Evolutionary conservation across 2,797 vertebrate species (phyloP), one percentile per base, ranked within the genome.

Genomic region (Apogon talboti): DNA sequence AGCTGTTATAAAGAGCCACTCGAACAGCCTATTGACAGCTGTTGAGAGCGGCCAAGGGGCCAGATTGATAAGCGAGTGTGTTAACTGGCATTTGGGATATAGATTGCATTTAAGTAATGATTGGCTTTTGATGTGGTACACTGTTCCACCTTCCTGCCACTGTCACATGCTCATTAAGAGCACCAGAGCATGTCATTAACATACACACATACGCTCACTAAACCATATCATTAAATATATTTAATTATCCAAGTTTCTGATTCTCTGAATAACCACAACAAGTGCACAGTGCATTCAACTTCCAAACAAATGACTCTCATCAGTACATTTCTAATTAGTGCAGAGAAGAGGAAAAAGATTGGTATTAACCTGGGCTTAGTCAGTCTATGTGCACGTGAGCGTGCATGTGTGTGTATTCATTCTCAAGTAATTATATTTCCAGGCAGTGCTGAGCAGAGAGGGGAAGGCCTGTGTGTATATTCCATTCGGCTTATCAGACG

Each of bases 381-480:
- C 74, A 40, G 52, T 68, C 43, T 55, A 42, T 53, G 67, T 77
- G 76, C 28, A 37, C 40, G 37, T 69, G 74, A 57, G 30, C 6
- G 30, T 41, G 66, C 56, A 28, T 58, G 59, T 67, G 71, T 67
- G 76, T 69, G 69, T 70, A n/a, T 80, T 79, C 71, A 60, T 83
- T 84, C 79, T 68, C 76, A 82, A 84, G 86, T 91, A 89, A 93
- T 93, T 93, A 91, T 90, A 89, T 91, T 92, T 91, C 85, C 81
- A 91, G 78, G 82, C 88, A 79, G 77, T 55, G 59, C 72, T 58
- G 76, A 75, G 78, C 52, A 77, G 78, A 76, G 60, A 75, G 71
- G 75, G 70, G 63, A 79, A 81, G 64, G 83, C 57, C 65, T 76
- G 77, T 82, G 80, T 83, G 87, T 87, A 76, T 88, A 86, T 87